Conservation (phyloP, 2,113 vertebrate genomes). For the Psittacus erithacus region DNA sequence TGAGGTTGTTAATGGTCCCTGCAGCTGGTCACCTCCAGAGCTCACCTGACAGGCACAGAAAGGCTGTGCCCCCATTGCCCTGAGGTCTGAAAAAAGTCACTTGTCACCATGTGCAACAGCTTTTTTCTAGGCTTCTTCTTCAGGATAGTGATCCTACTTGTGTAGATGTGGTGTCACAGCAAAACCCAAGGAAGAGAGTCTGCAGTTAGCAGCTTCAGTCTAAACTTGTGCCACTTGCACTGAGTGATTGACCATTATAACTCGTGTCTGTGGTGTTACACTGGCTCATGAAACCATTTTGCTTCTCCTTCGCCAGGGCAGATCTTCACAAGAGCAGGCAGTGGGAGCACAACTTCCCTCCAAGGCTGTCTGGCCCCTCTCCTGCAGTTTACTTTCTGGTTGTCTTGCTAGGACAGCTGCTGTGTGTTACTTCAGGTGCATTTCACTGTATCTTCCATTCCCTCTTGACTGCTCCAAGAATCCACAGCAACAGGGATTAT, state of each 20-base stretch:
- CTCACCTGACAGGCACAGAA: neutral
- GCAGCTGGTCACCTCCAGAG: neutral
- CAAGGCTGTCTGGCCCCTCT: neutral
- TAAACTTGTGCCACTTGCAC: neutral
- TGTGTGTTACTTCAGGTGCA: neutral
- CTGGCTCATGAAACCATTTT: neutral
- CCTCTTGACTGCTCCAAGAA: neutral
- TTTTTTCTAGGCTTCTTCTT: neutral
- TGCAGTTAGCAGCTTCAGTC: neutral
- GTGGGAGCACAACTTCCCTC: neutral
- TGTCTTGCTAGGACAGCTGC: neutral
- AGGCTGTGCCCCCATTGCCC: neutral
- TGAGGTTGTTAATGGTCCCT: neutral
- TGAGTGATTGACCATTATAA: neutral
- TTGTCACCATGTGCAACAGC: neutral
- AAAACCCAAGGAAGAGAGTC: neutral
- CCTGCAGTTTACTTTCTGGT: neutral
- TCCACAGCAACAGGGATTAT: neutral
- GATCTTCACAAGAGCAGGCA: neutral
- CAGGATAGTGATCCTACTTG: neutral
- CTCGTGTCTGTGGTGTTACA: rapidly evolving
- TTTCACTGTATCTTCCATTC: neutral
- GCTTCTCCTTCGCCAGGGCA: neutral
- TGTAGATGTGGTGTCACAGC: neutral
- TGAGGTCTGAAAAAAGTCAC: neutral